Base-by-base conservation (phyloP, 2,797 vertebrate species). In the Loris lydekkerianus region DNA sequence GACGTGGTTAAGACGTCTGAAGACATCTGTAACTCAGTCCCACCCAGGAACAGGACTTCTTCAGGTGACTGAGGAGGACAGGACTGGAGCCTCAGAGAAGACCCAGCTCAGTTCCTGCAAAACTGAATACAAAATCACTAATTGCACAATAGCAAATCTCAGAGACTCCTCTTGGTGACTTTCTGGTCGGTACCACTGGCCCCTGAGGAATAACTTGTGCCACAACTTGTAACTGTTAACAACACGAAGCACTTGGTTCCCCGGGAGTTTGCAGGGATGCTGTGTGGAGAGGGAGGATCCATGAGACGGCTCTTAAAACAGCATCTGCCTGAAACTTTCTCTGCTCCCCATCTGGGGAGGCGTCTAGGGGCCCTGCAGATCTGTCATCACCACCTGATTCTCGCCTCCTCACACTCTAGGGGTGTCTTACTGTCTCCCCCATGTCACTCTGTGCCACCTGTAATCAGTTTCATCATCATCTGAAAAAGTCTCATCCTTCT, bases 201-300 rank as follows among this genome's bases (percentile, higher is more conserved):
- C 86, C 53, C 65, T 92, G 77, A 93, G 73, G 40, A 90, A 81
- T 56, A 83, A 77, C 82, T 70, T 87, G 87, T 34, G 34, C 65
- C 67, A 81, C 70, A 69, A 37, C 56, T 78, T 84, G 72, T 76
- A 89, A 78, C 82, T 92, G 49, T 80, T 61, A 86, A 78, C 23
- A 70, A 60, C 46, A 49, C 49, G 49, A 82, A 78, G 63, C 14
- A 17, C 29, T 65, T 65, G 29, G 81, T 86, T 87, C 84, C 56
- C 85, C 88, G 53, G 63, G 27, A 75, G 23, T 87, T 53, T 88
- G 53, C 37, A 82, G 80, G 15, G 37, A 93, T 56, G 25, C 7
- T 77, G 10, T 77, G 21, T 3, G 20, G n/a, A 63, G 27, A 90
- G 29, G 43, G 10, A 94, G 15, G 61, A 93, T 37, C 80, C 49